Evolutionary conservation across 2,797 vertebrate genomes (phyloP), one percentile per base, ranked within the genome.

Genomic region (Pelochelys cantorii): DNA sequence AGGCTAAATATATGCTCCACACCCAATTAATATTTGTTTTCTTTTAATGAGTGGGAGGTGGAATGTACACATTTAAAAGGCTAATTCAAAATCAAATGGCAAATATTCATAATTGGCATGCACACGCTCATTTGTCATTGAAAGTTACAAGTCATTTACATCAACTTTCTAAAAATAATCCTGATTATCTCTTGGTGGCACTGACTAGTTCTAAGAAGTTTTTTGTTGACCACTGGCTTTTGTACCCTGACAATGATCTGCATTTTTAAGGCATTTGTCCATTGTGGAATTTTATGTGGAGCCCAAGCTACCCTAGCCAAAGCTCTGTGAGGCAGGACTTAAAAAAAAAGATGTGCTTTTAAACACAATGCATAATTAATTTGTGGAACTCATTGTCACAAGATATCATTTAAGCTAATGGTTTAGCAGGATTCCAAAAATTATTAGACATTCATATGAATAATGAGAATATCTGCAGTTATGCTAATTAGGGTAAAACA

Each of bases 1-100:
- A 88, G 85, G 96, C 92, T 97, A 78, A 96, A 93, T 97, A 88
- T 84, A 9, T 94, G 65, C 94, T 91, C 92, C 95, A 95, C 89
- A 93, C 53, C 48, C 88, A 95, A 97, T 96, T 96, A 94, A 96
- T 89, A 87, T 95, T 96, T 97, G 89, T 93, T 87, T 97, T 89
- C 94, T 95, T 83, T 95, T 97, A 95, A 88, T 78, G 96, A 84
- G 89, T 85, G 86, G 82, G 65, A 96, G 83, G 86, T 90, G 31
- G 79, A 81, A 78, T 89, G 80, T 13, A 23, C 91, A 96, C 95
- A 89, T 95, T 87, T 92, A 91, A 88, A 83, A 85, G 83, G 81
- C 53, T 96, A 95, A 95, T 94, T 95, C 88, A 86, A 42, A 74
- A 96, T 78, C 3, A 1, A 93, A 92, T 80, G 93, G 93, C 86